Evolutionary conservation across 2,888 invertebrate species (phyloP).

Genomic region (Cylloceria caligata): DNA sequence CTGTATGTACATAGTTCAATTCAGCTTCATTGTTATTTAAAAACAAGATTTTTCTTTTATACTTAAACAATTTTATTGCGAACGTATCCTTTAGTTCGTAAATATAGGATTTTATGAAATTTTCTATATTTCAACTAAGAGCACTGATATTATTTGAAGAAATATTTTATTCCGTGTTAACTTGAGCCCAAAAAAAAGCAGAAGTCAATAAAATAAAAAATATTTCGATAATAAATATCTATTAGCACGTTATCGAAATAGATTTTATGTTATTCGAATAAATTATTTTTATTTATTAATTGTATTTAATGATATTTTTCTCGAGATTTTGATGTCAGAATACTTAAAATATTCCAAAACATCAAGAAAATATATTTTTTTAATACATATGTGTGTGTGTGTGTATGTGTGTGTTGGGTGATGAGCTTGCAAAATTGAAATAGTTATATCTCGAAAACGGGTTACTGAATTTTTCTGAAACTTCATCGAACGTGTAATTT

Average conservation of each 20-base stretch:
- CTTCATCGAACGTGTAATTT: too few species aligned
- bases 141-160: neutral
- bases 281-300: neutral
- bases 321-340: too few species aligned
- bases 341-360: too few species aligned
- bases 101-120: conserved; percentile 7
- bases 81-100: neutral
- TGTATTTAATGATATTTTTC: too few species aligned
- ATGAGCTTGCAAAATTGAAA: too few species aligned
- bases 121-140: neutral
- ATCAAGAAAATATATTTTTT: too few species aligned
- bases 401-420: too few species aligned
- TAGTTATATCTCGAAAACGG: too few species aligned
- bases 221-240: neutral
- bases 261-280: neutral
- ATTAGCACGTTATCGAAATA: neutral
- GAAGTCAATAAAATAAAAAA: neutral
- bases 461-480: too few species aligned
- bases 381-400: too few species aligned
- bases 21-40: conserved; percentile 7
- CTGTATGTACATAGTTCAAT: neutral
- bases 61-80: neutral
- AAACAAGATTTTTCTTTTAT: neutral
- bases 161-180: neutral
- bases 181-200: neutral